Evolutionary conservation across 2,113 vertebrate genomes (phyloP), one percentile per base, ranked within the genome.

Genomic region (Aythya baeri): DNA sequence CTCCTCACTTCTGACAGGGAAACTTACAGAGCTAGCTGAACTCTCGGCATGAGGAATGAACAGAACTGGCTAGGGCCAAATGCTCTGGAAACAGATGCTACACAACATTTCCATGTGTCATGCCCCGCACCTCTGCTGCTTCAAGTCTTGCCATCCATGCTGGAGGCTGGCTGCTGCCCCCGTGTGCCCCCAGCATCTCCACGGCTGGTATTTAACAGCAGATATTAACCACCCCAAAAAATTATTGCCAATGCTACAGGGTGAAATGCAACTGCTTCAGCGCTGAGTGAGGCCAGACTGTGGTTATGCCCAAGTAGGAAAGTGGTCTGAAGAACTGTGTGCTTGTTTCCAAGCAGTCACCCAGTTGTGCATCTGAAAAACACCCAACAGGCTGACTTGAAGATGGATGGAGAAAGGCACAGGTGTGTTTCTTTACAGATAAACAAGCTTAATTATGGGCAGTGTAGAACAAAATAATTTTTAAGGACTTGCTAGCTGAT

Each of bases 231-330:
- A 32, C 10, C 6, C 38, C 9, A 32, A 49, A 38, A 38, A 41
- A 21, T 5, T 5, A 49, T 8, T 34, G 12, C n/a, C 14, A 52
- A 22, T 0, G 5, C 44, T 23, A 17, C 8, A 2, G 34, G 43
- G 7, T 50, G 50, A 65, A 57, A 62, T 2, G 55, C 49, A 13
- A 38, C 54, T 3, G 1, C 17, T 46, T 1, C 5, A 41, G 20
- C 6, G 8, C n/a, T 5, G 2, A 41, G 20, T 31, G 16, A n/a
- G 49, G 20, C 29, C 66, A 31, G 57, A 50, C 13, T 34, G 9
- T 4, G 4, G 80, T 1, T 3, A 50, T 71, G 41, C 15, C 0
- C 1, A 25, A 8, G 7, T 57, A 49, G 23, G 36, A 18, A 38
- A 72, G 14, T 1, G 20, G 17, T 15, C 38, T 25, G 6, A 34